phyloP scores from a whole-genome alignment of 2,888 invertebrate species.

The Sinotaia quadrata region DNA sequence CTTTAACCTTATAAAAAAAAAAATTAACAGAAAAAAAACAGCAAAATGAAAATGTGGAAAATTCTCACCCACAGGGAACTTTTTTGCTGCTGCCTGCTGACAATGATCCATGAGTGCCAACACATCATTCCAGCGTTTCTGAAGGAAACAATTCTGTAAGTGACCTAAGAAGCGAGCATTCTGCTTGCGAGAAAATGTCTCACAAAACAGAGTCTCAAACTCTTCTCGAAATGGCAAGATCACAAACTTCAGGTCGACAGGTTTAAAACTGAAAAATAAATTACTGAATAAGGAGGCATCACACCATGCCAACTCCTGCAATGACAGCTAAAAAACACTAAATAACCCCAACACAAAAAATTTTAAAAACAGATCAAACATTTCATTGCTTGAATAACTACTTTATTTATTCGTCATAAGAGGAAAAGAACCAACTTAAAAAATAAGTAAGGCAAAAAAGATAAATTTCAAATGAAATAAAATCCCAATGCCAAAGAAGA shows the following conservation, averaged over 20 bases:
- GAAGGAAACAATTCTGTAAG: constrained; percentile 81
- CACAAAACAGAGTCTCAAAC: constrained; percentile 85
- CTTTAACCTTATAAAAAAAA: too few species aligned
- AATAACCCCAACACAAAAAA: too few species aligned
- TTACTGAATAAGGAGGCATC: too few species aligned
- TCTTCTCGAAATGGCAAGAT: constrained; percentile 86
- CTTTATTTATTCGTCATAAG: too few species aligned
- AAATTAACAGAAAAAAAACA: too few species aligned
- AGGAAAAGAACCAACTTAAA: too few species aligned
- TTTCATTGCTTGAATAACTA: too few species aligned
- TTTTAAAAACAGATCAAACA: too few species aligned
- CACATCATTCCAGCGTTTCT: constrained; percentile 82
- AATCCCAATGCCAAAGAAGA: background rate
- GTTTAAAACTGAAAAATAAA: constrained; percentile 82
- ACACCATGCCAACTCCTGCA: too few species aligned
- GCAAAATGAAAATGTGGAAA: background rate
- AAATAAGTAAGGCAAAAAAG: background rate
- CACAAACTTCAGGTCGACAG: constrained; percentile 89
- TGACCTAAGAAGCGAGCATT: constrained; percentile 88
- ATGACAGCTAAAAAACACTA: too few species aligned
- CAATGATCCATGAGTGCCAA: constrained; percentile 85
- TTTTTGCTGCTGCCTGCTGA: constrained; percentile 78
- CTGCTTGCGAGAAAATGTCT: constrained; percentile 83
- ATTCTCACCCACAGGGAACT: constrained; percentile 52
- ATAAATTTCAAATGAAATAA: background rate